A percentile compares a stretch with the other conserved stretches of the same genome.
phyloP scores from a whole-genome alignment of 2,113 vertebrate genomes.

The Odocoileus virginianus region DNA sequence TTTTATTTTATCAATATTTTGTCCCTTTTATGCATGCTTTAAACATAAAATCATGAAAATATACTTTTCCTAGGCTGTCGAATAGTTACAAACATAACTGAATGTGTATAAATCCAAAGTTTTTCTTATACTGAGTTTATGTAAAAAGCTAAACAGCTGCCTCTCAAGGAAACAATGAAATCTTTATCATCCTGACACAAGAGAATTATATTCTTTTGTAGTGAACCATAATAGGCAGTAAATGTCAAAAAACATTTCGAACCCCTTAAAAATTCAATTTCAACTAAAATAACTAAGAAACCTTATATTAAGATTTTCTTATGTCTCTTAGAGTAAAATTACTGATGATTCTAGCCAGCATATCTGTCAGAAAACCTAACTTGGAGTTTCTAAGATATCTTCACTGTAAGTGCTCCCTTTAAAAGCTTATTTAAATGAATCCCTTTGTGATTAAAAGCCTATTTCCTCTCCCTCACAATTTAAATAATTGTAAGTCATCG shows the following conservation, averaged over 20 bases:
- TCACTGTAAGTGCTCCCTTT: not conserved
- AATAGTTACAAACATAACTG: not conserved
- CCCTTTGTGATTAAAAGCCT: not conserved
- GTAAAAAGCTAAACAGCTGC: not conserved
- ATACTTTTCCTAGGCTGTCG: not conserved
- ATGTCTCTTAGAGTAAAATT: not conserved
- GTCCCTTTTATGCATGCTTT: not conserved
- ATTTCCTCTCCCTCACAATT: not conserved
- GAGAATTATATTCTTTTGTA: not conserved
- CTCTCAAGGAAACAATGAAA: not conserved
- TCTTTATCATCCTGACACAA: not conserved
- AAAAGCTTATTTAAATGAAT: conserved; percentile 10
- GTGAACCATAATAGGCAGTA: not conserved
- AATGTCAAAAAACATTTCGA: conserved; percentile 14
- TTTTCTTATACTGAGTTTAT: not conserved
- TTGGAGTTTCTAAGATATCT: not conserved
- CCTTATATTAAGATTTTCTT: not conserved
- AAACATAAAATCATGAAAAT: not conserved
- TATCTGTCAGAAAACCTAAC: not conserved
- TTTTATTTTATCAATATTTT: conserved; percentile 31
- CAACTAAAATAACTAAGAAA: conserved; percentile 21
- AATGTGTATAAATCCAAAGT: not conserved
- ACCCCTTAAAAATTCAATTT: conserved; percentile 18
- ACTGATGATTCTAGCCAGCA: not conserved
- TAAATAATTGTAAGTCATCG: not conserved